phyloP scores from a whole-genome alignment of 2,797 vertebrate genomes.

The Sarcoramphus papa region DNA sequence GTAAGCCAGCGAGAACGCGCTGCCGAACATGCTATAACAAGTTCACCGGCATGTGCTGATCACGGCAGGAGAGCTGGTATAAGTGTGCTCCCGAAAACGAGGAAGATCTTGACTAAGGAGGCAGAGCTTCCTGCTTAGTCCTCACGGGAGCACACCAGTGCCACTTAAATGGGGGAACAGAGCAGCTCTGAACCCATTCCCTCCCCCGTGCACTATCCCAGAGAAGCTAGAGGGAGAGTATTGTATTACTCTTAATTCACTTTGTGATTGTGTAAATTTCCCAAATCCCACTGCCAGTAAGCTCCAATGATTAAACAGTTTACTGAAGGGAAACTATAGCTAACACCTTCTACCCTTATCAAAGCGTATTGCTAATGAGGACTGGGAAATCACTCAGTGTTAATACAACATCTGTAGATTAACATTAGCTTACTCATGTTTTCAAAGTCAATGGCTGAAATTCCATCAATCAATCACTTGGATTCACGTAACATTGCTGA shows the following conservation, averaged over 20 bases:
- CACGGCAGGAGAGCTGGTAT: background rate
- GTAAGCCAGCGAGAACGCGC: background rate
- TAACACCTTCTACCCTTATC: background rate
- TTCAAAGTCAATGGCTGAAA: background rate
- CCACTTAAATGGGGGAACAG: background rate
- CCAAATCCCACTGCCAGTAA: constrained; percentile 29
- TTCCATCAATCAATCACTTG: background rate
- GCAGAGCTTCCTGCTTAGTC: background rate
- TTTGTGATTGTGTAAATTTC: background rate
- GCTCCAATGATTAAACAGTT: constrained; percentile 40
- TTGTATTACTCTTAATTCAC: constrained; percentile 5
- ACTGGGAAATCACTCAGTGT: background rate
- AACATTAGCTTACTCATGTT: background rate
- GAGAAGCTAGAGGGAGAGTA: background rate
- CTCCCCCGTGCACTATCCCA: background rate
- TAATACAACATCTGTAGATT: constrained; percentile 16
- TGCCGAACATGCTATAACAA: background rate
- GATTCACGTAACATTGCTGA: background rate
- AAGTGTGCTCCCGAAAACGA: background rate
- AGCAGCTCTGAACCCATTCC: background rate
- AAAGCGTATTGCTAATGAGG: constrained; percentile 29
- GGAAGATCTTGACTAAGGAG: background rate
- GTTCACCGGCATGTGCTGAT: background rate
- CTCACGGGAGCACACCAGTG: background rate
- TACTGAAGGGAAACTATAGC: constrained; percentile 19